Conservation (phyloP, 2,797 vertebrate genomes). For the Urophycis tenuis region DNA sequence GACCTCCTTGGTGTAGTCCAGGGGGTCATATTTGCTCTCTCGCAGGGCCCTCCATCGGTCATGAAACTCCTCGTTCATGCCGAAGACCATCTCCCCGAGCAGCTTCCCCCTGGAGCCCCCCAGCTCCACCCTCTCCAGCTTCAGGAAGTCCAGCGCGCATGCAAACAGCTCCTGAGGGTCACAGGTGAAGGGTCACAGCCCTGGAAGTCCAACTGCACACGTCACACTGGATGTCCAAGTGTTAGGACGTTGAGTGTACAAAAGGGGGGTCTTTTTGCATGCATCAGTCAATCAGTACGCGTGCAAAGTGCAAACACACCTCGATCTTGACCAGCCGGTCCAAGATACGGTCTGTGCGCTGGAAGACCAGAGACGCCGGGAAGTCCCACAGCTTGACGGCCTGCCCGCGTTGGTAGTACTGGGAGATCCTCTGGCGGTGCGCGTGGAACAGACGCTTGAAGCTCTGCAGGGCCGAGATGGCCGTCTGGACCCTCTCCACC, state of each 20-base stretch:
- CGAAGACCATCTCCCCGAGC: slow-evolving; percentile 65
- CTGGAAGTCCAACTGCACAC: neutral
- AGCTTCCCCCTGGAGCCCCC: slow-evolving; percentile 67
- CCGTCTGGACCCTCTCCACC: slow-evolving; percentile 65
- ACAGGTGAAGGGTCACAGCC: slow-evolving; percentile 9
- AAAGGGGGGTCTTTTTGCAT: neutral
- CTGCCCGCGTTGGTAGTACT: slow-evolving; percentile 39
- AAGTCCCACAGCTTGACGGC: slow-evolving; percentile 67
- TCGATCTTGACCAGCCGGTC: slow-evolving; percentile 64
- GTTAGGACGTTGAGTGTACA: neutral
- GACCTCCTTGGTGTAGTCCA: slow-evolving; percentile 67
- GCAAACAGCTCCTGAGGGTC: slow-evolving; percentile 66
- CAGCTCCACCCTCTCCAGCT: slow-evolving; percentile 70
- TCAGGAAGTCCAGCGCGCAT: slow-evolving; percentile 69
- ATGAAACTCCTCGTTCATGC: slow-evolving; percentile 70
- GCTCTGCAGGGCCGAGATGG: slow-evolving; percentile 57
- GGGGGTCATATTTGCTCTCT: slow-evolving; percentile 72
- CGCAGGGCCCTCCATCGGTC: slow-evolving; percentile 67
- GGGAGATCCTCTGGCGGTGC: slow-evolving; percentile 49
- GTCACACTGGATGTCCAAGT: neutral
- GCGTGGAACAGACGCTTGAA: slow-evolving; percentile 68
- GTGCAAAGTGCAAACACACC: slow-evolving; percentile 38
- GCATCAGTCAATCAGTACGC: neutral
- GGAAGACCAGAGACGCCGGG: slow-evolving; percentile 61
- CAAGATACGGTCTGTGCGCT: slow-evolving; percentile 58